Evolutionary conservation across 2,797 vertebrate genomes (phyloP), one percentile per base, ranked within the genome.

Genomic region (Sebastes baramenuke): DNA sequence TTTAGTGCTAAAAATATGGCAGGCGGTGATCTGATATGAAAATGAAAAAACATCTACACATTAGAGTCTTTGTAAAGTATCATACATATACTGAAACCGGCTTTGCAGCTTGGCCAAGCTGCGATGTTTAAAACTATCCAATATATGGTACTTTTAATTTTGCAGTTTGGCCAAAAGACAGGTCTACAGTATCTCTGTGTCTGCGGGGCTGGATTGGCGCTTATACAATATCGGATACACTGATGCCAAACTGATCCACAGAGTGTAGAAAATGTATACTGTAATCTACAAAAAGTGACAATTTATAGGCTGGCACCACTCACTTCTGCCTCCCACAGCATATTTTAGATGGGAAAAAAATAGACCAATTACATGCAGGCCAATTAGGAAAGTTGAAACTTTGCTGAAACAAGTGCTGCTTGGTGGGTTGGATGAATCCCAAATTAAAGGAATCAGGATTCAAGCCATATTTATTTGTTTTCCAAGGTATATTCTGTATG

Each of bases 371-470:
- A 55, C 8, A 61, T 42, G 8, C 20, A 24, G 68, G 34, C 56
- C 49, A 81, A 79, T 72, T 85, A 79, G 20, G n/a, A 8, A 27
- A 68, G 81, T 38, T 62, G 55, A 70, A 72, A 72, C 58, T 46
- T 62, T 30, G 30, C 56, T 65, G 54, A 64, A 75, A 24, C 16
- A 9, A 80, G 64, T 30, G 58, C 54, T 61, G 73, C 69, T 34
- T 29, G 18, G 24, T 42, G 55, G 14, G 20, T 29, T 78, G 67
- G 75, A 73, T 32, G 64, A 11, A 24, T 56, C 30, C 60, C 58
- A 70, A 61, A 56, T 65, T 24, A 13, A 72, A 24, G 25, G 65
- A 61, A 34, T 22, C 22, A 69, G 20, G 36, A 60, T 52, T 61
- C 58, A 49, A 54, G 24, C 42, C 25, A 32, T 22, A 27, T 52